These are phyloP conservation scores for Sebastes umbrosus DNA, from an alignment of 2,797 vertebrate species.

Conservation along the genomic window DNA sequence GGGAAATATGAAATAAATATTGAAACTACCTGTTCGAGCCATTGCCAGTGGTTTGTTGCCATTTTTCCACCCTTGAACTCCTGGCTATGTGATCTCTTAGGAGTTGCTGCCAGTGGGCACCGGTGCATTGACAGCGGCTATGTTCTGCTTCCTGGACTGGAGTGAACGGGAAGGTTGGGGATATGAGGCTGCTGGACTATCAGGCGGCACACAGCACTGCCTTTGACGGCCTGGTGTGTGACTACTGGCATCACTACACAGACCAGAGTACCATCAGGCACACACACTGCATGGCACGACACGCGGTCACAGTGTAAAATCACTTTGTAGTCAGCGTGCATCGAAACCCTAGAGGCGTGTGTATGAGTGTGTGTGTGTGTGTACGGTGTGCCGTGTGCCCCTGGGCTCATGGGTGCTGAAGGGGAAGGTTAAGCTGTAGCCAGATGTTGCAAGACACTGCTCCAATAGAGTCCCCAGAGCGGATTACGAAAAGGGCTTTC, in stretches of 20 bases:
- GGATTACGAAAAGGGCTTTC: conserved; percentile 68
- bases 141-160: conserved; percentile 59
- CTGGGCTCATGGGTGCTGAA: conserved; percentile 58
- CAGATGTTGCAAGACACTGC: conserved; percentile 73
- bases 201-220: conserved; percentile 64
- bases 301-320: conserved; percentile 77
- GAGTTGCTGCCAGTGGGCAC: conserved; percentile 54
- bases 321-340: conserved; percentile 77
- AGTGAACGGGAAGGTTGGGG: conserved; percentile 39
- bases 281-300: conserved; percentile 62
- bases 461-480: conserved; percentile 61
- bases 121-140: conserved; percentile 26
- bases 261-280: conserved; percentile 60
- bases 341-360: conserved; percentile 57
- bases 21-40: conserved; percentile 12
- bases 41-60: not conserved
- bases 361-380: not conserved
- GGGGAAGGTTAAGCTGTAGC: conserved; percentile 74
- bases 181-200: conserved; percentile 70
- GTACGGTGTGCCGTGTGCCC: conserved; percentile 35
- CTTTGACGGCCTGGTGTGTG: conserved; percentile 75
- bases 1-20: conserved; percentile 4
- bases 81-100: conserved; percentile 52
- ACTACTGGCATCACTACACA: conserved; percentile 81
- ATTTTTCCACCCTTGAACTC: conserved; percentile 57